phyloP scores from a whole-genome alignment of 2,797 vertebrate species.

The Smutsia gigantea region DNA sequence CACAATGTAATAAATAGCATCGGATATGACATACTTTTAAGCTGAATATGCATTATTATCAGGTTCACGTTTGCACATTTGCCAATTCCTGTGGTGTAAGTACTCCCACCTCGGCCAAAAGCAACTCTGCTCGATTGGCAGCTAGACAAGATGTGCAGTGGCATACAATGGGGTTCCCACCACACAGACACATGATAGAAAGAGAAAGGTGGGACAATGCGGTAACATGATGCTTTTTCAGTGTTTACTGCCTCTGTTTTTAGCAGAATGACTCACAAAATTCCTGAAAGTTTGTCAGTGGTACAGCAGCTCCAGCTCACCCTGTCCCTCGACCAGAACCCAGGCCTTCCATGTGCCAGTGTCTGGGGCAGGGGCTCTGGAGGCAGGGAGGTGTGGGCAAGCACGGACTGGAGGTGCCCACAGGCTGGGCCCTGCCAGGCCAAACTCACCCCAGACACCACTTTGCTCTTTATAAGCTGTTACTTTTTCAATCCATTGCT shows the following conservation, averaged over 20 bases:
- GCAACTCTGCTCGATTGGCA: accelerated
- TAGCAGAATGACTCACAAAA: background rate
- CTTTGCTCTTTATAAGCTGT: background rate
- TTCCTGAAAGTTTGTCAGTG: accelerated
- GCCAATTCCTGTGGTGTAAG: background rate
- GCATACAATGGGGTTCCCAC: background rate
- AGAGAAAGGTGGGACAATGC: background rate
- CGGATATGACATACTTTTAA: accelerated
- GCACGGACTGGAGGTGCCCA: background rate
- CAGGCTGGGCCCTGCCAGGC: background rate
- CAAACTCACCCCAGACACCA: background rate
- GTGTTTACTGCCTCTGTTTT: background rate
- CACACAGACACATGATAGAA: accelerated
- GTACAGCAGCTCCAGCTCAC: accelerated
- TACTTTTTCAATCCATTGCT: background rate
- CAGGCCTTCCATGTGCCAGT: accelerated
- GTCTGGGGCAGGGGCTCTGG: background rate
- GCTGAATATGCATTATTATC: accelerated
- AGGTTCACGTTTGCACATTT: accelerated
- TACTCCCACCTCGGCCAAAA: accelerated
- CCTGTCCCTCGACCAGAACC: accelerated
- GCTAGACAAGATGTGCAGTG: accelerated
- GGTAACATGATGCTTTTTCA: background rate
- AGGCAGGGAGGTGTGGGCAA: no score
- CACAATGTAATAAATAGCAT: accelerated